Conservation (phyloP, 2,113 vertebrate genomes). For the Triplophysa rosa region DNA sequence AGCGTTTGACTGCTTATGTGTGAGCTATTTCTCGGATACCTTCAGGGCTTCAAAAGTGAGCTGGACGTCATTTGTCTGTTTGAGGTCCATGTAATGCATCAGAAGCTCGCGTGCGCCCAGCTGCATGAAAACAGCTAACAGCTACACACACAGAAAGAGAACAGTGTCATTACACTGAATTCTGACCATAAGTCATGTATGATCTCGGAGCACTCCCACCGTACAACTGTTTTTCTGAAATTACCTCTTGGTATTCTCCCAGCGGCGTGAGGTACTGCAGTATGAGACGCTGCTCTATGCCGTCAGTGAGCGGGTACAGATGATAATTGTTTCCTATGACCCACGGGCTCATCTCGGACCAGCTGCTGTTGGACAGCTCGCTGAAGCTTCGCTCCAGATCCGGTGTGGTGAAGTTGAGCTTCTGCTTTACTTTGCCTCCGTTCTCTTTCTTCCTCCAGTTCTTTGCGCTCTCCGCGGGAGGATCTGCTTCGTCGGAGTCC, state of each 20-base stretch:
- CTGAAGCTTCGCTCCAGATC: constrained; percentile 88
- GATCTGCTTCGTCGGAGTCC: constrained; percentile 57
- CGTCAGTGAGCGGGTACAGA: constrained; percentile 91
- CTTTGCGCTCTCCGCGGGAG: constrained; percentile 69
- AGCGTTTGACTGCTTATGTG: not conserved
- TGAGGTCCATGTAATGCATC: constrained; percentile 97
- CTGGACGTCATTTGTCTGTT: constrained; percentile 94
- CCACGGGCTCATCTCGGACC: constrained; percentile 99
- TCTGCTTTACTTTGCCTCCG: constrained; percentile 87
- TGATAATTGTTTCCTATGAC: constrained; percentile 98
- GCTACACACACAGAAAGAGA: constrained; percentile 65
- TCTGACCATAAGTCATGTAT: not conserved
- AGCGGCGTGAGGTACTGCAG: constrained; percentile 95
- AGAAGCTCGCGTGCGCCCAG: constrained; percentile 94
- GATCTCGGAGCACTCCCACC: not conserved
- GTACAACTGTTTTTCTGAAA: not conserved
- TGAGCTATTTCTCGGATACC: constrained; percentile 69
- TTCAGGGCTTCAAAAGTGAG: constrained; percentile 98
- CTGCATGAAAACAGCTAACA: constrained; percentile 98
- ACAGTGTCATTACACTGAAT: too few relatives aligned
- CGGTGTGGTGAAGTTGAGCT: constrained; percentile 84
- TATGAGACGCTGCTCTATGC: constrained; percentile 95
- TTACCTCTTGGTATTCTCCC: constrained; percentile 98
- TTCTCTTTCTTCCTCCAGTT: constrained; percentile 77
- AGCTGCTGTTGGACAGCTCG: constrained; percentile 98